Conservation (phyloP, 2,888 invertebrate genomes). For the Brenthis ino region DNA sequence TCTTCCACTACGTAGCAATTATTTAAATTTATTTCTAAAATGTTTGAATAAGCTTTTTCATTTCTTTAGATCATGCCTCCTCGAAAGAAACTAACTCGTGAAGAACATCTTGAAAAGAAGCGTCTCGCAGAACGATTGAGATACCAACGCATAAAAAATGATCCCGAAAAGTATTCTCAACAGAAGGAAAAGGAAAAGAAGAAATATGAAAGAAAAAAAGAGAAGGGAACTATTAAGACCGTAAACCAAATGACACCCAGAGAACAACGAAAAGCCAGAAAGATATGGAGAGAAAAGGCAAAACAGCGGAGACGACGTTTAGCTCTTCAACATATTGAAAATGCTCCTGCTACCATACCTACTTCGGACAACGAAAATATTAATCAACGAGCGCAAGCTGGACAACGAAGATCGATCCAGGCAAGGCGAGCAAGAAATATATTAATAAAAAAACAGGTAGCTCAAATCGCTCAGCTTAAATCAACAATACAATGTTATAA, state of each 20-base stretch:
- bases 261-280: slow-evolving; percentile 35
- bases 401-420: neutral
- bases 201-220: slow-evolving; percentile 1
- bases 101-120: slow-evolving; percentile 32
- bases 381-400: too few relatives aligned
- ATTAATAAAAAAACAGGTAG: too few relatives aligned
- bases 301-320: slow-evolving; percentile 35
- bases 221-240: slow-evolving; percentile 33
- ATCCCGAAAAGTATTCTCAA: slow-evolving; percentile 27
- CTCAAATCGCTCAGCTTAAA: too few relatives aligned
- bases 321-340: slow-evolving; percentile 31
- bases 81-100: slow-evolving; percentile 29
- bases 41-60: too few relatives aligned
- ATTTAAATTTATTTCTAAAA: too few relatives aligned
- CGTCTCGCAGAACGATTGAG: slow-evolving; percentile 28
- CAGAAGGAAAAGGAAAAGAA: slow-evolving; percentile 33
- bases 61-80: neutral
- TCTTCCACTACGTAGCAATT: too few relatives aligned
- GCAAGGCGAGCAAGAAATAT: too few relatives aligned
- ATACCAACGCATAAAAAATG: slow-evolving; percentile 36
- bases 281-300: slow-evolving; percentile 39
- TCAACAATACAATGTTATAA: too few relatives aligned
- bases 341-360: neutral
- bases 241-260: slow-evolving; percentile 37
- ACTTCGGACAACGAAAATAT: neutral